A percentile compares a stretch with the other conserved stretches of the same genome.
Conservation (phyloP, 2,797 vertebrate species). For the Anolis apletophallus region DNA sequence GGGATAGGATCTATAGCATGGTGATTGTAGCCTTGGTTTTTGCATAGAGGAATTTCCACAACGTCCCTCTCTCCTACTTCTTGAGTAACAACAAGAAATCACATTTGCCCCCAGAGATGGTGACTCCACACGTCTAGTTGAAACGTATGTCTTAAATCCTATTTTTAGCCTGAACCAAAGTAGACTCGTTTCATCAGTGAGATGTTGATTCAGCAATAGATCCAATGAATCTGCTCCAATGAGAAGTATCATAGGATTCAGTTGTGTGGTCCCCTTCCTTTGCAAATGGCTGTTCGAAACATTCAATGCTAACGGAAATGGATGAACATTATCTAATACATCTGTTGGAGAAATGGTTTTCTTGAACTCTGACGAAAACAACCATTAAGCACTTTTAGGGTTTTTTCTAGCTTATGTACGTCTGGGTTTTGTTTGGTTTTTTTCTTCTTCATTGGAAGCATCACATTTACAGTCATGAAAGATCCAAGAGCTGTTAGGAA, state of each 20-base stretch:
- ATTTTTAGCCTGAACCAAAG: too few relatives aligned
- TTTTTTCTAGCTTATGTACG: constrained; percentile 43
- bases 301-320: too few relatives aligned
- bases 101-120: not conserved
- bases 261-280: not conserved
- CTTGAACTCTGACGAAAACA: constrained; percentile 13
- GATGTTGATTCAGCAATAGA: too few relatives aligned
- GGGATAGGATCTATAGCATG: fast-evolving
- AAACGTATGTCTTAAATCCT: not conserved
- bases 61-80: too few relatives aligned
- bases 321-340: not conserved
- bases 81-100: not conserved
- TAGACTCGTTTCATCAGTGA: too few relatives aligned
- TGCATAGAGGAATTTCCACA: not conserved
- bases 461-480: not conserved
- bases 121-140: not conserved
- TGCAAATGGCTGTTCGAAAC: not conserved
- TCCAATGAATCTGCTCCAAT: too few relatives aligned
- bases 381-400: constrained; percentile 30
- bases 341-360: constrained; percentile 40
- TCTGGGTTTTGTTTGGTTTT: not conserved
- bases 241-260: too few relatives aligned
- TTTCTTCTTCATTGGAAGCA: not conserved
- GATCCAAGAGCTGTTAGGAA: too few relatives aligned
- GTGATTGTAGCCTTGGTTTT: not conserved